phyloP scores from a whole-genome alignment of 2,888 invertebrate genomes.

The Erpobdella octoculata region DNA sequence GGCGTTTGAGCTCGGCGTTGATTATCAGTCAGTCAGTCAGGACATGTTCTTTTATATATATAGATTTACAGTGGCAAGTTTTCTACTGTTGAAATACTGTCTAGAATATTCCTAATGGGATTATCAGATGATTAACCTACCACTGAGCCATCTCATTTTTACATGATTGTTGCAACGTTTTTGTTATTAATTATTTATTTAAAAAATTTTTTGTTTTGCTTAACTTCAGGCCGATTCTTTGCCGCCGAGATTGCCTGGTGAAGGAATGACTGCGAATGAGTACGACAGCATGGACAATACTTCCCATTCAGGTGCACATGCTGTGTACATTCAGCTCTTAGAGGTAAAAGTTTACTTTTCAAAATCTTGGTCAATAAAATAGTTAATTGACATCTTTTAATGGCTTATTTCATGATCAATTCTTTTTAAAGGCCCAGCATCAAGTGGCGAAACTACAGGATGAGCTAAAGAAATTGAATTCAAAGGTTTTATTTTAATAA shows the following conservation, averaged over 20 bases:
- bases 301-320: background rate
- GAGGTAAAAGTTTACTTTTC: constrained; percentile 4
- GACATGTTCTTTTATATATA: too few relatives aligned
- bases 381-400: background rate
- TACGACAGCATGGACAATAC: background rate
- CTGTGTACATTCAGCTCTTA: constrained; percentile 25
- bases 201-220: background rate
- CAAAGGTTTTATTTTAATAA: constrained; percentile 8
- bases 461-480: constrained; percentile 10
- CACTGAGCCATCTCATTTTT: too few relatives aligned
- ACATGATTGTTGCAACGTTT: background rate
- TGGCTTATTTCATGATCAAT: background rate
- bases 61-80: too few relatives aligned
- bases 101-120: too few relatives aligned
- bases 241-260: constrained; percentile 21
- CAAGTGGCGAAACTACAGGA: constrained; percentile 17
- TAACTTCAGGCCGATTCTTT: background rate
- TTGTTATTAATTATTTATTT: background rate
- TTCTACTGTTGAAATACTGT: too few relatives aligned
- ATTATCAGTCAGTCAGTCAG: too few relatives aligned
- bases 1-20: too few relatives aligned
- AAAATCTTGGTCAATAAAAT: background rate
- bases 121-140: too few relatives aligned
- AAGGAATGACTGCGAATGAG: constrained; percentile 15
- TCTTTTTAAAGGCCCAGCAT: constrained; percentile 15